These are phyloP conservation scores for Hoplodrina blanda DNA, from an alignment of 2,888 invertebrate species.

Conservation along the genomic window DNA sequence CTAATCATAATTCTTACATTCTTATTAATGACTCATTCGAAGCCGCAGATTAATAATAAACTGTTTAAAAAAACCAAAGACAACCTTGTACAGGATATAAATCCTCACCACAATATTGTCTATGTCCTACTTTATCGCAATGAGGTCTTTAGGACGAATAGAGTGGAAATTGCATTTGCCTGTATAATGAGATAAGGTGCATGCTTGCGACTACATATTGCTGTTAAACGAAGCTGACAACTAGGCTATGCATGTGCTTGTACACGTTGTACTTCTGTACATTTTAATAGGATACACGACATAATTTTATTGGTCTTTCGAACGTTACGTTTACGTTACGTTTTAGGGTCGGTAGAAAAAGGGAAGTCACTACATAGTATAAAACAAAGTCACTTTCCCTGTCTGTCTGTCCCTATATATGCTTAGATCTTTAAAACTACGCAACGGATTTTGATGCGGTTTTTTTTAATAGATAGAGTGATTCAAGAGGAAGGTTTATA, in stretches of 20 bases:
- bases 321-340: too few relatives aligned
- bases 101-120: conserved; percentile 9
- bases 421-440: too few relatives aligned
- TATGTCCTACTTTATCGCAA: conserved; percentile 10
- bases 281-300: not conserved
- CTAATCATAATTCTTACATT: too few relatives aligned
- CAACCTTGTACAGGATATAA: not conserved
- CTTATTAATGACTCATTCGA: too few relatives aligned
- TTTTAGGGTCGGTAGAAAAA: too few relatives aligned
- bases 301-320: not conserved
- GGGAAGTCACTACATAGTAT: too few relatives aligned
- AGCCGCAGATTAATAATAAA: not conserved
- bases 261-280: not conserved
- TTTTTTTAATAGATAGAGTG: too few relatives aligned
- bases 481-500: too few relatives aligned
- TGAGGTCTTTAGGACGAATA: not conserved
- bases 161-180: conserved; percentile 21
- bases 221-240: conserved; percentile 16
- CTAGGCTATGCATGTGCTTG: conserved; percentile 3
- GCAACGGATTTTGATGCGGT: too few relatives aligned
- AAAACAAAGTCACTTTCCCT: too few relatives aligned
- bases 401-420: too few relatives aligned
- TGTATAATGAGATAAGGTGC: conserved; percentile 15
- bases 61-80: not conserved
- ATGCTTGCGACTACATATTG: conserved; percentile 35